Base-by-base conservation (phyloP, 1,140 invertebrate genomes). In the Apis laboriosa region DNA sequence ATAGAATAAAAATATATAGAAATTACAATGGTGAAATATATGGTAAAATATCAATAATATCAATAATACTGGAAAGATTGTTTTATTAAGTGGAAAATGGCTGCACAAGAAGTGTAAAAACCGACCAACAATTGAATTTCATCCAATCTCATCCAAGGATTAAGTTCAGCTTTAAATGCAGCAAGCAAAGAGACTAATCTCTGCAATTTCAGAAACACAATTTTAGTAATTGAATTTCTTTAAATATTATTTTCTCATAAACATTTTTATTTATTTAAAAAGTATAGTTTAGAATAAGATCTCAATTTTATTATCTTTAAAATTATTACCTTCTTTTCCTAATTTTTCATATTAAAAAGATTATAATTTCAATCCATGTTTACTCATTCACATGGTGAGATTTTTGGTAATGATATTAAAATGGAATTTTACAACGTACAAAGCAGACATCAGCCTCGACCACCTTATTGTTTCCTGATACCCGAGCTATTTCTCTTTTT, bases 131-230 rank as follows among this genome's bases (percentile, higher is more conserved):
- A 79, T 51, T 60, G 17, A 58, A 28, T 11, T 70, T 24, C 51
- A 53, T 78, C 34, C 34, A 43, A 43, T 43, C 5, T 77, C 49
- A 64, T 12, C n/a, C 12, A 9, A 19, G 24, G 61, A 51, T 76
- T 76, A 76, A 76, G 60, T 61, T 53, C 49, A 24, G 61, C 12
- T 53, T 34, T 76, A 61, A 63, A 76, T 53, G 61, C 61, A 49
- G 53, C 34, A 43, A 43, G 34, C 19, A 76, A 51, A 76, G 61
- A 17, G 75, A n/a, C 24, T 53, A 55, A 67, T 77, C 61, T 51
- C 0, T 77, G 61, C 55, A 43, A 77, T 66, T 77, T 66, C 51
- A 28, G 61, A 34, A 19, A 13, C 12, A 28, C 24, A 34, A 64
- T 24, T 61, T 79, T 79, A 3, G 19, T 79, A 58, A 5, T 61